Evolutionary conservation across 2,113 vertebrate genomes (phyloP).

Genomic region (Baryphthengus martii): DNA sequence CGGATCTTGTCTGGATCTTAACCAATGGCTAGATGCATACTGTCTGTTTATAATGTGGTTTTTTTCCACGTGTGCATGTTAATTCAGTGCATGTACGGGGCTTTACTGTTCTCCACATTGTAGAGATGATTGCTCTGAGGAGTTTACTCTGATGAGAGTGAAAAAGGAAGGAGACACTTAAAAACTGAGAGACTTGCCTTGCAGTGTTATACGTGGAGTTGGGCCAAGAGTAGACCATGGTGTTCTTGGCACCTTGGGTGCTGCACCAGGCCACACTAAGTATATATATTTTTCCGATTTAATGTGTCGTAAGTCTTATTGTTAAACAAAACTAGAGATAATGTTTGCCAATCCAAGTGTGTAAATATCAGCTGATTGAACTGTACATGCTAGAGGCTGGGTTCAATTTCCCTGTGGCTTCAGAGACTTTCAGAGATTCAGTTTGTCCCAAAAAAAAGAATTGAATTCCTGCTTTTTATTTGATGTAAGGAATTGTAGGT

Average conservation of each 20-base stretch:
- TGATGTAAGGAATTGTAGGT: not conserved
- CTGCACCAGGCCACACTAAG: not conserved
- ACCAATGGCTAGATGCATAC: not conserved
- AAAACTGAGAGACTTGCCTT: not conserved
- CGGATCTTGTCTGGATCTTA: not conserved
- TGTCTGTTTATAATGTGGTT: not conserved
- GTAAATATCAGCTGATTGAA: not conserved
- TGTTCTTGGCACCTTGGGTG: not conserved
- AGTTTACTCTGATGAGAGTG: not conserved
- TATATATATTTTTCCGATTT: not conserved
- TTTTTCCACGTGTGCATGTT: not conserved
- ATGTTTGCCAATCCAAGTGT: not conserved
- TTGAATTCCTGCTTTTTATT: not conserved
- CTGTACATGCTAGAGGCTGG: not conserved
- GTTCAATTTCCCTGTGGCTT: not conserved
- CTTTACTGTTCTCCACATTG: not conserved
- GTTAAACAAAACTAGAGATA: not conserved
- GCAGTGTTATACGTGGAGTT: not conserved
- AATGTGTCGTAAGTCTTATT: not conserved
- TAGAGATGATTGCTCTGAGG: not conserved
- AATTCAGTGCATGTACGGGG: fast-evolving
- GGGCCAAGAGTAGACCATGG: not conserved
- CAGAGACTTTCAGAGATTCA: not conserved
- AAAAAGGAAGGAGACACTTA: not conserved
- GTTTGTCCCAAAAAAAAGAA: not conserved